Evolutionary conservation across 37 sponge, comb jelly and placozoan genomes (phyloP), one percentile per base, ranked within the genome.

Genomic region (Amphimedon queenslandica): DNA sequence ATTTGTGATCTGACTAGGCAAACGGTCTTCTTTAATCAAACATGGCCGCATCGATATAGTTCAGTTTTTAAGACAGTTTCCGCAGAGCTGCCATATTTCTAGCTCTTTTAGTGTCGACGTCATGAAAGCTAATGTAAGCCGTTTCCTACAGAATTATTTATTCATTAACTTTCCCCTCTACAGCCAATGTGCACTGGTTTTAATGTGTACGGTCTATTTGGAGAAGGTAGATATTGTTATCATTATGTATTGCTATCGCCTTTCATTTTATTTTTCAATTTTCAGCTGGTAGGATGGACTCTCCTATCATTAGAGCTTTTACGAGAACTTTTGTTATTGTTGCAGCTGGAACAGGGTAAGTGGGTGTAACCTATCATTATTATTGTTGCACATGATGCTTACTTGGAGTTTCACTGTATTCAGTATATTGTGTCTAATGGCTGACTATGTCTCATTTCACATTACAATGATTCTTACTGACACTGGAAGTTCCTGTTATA

Each of bases 311-410:
- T n/a, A 47, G 81, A 35, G 69, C 87, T 3, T 87, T 87, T 65
- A 72, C 82, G 35, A 82, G 87, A 27, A 87, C 73, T 34, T 87
- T 87, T 87, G 73, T 87, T 20, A 21, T 87, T 16, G 63, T 72
- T 1, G 42, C 73, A n/a, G 57, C 67, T 57, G 82, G 82, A 25
- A 70, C 40, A 35, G 68, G 87, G 87, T 81, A 51, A 70, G 87
- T 80, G 23, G 0, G 41, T 21, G 18, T n/a, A 42, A 18, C 41
- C 38, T 0, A 11, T 63, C n/a, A n/a, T n/a, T n/a, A n/a, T n/a
- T n/a, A n/a, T n/a, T n/a, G n/a, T n/a, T n/a, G n/a, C n/a, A n/a
- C n/a, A n/a, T n/a, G n/a, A n/a, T n/a, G n/a, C n/a, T n/a, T n/a
- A n/a, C n/a, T n/a, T n/a, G n/a, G n/a, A n/a, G n/a, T n/a, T n/a